These are phyloP conservation scores for Serranus cabrilla DNA, from an alignment of 2,797 vertebrate species.

Conservation along the genomic window DNA sequence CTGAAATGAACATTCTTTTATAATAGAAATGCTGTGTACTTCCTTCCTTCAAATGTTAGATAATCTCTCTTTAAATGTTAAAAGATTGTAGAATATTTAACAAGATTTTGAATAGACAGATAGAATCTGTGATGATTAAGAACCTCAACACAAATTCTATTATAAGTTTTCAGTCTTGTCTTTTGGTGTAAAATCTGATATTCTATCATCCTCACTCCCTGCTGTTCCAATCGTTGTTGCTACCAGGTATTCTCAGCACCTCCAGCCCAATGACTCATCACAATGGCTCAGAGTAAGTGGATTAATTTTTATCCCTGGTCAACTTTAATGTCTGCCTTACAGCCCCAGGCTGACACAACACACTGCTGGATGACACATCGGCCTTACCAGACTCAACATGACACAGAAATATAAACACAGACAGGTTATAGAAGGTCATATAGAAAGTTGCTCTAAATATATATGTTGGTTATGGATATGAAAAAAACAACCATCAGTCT, in stretches of 20 bases:
- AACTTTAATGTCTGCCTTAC: constrained; percentile 63
- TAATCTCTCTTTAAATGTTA: background rate
- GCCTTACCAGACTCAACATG: constrained; percentile 3
- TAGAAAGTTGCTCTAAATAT: background rate
- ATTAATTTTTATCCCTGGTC: constrained; percentile 67
- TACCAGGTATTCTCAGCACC: constrained; percentile 47
- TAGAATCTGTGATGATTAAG: background rate
- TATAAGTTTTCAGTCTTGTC: too few species aligned
- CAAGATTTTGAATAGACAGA: background rate
- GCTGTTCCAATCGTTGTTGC: background rate
- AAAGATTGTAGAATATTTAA: background rate
- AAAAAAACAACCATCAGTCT: too few species aligned
- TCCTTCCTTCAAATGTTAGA: too few species aligned
- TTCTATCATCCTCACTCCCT: background rate
- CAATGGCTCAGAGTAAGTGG: constrained; percentile 49
- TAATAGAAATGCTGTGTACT: background rate
- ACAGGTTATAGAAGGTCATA: background rate
- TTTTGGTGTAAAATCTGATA: background rate
- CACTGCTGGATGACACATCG: constrained; percentile 31
- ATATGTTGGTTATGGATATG: too few species aligned
- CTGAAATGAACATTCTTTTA: background rate
- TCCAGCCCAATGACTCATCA: constrained; percentile 50
- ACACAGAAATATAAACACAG: background rate
- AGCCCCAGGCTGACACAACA: constrained; percentile 20
- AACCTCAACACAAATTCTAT: background rate